phyloP scores from a whole-genome alignment of 2,797 vertebrate genomes.

The Lepus townsendii region DNA sequence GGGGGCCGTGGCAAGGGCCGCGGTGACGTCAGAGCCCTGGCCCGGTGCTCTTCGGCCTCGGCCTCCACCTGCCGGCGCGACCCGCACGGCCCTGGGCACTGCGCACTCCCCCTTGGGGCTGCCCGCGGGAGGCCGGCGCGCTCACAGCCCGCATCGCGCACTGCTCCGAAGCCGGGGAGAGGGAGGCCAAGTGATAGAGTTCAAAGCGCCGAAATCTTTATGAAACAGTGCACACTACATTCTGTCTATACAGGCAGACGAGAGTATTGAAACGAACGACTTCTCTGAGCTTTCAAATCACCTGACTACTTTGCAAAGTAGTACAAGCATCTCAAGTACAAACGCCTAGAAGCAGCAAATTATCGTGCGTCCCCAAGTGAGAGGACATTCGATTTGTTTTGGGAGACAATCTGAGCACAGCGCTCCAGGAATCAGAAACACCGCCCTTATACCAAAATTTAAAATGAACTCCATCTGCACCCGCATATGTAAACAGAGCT shows the following conservation, averaged over 20 bases:
- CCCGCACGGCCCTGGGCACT: background rate
- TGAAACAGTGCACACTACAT: background rate
- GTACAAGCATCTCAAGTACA: conserved; percentile 20
- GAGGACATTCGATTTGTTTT: conserved; percentile 59
- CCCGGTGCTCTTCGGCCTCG: rapidly evolving
- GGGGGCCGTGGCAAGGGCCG: background rate
- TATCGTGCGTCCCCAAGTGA: background rate
- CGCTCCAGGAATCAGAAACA: conserved; percentile 41
- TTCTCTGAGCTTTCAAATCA: conserved; percentile 59
- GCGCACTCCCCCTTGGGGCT: background rate
- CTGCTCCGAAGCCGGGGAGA: background rate
- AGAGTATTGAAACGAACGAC: background rate
- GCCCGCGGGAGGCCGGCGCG: background rate
- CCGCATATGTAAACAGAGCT: background rate
- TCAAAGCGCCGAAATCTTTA: conserved; percentile 10
- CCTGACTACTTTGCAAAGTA: conserved; percentile 66
- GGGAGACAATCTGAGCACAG: conserved; percentile 23
- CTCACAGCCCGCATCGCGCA: background rate
- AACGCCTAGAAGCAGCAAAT: conserved; percentile 50
- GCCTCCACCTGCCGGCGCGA: background rate
- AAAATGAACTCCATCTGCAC: conserved; percentile 54
- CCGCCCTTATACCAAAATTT: conserved; percentile 10
- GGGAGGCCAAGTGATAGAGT: background rate
- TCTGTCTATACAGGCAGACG: background rate
- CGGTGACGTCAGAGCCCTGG: conserved; percentile 38